Conservation (phyloP, 2,797 vertebrate genomes). For the Trematomus bernacchii region DNA sequence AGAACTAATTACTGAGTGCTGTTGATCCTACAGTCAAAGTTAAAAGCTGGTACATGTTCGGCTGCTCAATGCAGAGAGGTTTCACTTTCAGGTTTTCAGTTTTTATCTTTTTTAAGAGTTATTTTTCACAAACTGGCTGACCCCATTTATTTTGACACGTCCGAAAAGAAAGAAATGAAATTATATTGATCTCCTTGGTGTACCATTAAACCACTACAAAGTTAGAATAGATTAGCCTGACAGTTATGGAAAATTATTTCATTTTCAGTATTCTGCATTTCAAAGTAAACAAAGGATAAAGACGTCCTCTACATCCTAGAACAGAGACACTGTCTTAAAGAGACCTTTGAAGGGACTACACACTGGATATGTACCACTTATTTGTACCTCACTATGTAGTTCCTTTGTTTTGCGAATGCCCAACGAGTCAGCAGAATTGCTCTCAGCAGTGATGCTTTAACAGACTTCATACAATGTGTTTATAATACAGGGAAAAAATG, state of each 20-base stretch:
- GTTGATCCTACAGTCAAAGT: constrained; percentile 19
- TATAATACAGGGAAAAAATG: constrained; percentile 11
- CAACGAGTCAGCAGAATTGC: constrained; percentile 4
- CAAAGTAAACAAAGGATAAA: constrained; percentile 50
- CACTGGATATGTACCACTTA: constrained; percentile 29
- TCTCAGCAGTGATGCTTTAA: constrained; percentile 36
- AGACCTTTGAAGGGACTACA: constrained; percentile 26
- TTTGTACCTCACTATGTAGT: constrained; percentile 7
- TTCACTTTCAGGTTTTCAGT: constrained; percentile 5
- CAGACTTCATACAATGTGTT: constrained; percentile 29
- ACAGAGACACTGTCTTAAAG: constrained; percentile 4
- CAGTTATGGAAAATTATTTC: constrained; percentile 1
- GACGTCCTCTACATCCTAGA: constrained; percentile 4
- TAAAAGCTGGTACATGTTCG: not conserved
- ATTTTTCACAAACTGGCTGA: not conserved
- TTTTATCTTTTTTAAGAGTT: not conserved
- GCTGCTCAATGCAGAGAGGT: not conserved
- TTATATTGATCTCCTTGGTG: not conserved
- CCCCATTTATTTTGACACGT: not conserved
- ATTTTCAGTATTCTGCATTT: constrained; percentile 27
- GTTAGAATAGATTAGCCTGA: not conserved
- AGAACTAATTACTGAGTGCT: constrained; percentile 12
- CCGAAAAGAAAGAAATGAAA: constrained; percentile 10
- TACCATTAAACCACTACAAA: constrained; percentile 14
- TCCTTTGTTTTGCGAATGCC: constrained; percentile 22